A percentile compares a stretch with the other conserved stretches of the same genome.
Evolutionary conservation across 2,888 invertebrate species (phyloP).

Genomic region (Cinara cedri): DNA sequence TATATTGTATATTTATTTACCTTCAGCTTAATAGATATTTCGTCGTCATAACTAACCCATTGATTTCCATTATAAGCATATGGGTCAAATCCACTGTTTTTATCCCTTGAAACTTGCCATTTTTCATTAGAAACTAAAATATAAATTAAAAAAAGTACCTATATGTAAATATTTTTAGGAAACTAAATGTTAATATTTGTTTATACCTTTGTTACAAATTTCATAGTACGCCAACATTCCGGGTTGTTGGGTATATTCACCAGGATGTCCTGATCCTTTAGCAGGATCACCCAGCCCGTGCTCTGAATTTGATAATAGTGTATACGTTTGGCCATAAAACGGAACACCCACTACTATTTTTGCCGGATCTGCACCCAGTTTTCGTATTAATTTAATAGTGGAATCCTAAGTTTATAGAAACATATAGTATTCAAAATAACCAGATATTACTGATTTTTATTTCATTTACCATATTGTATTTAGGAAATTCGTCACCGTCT

Average conservation of each 20-base stretch:
- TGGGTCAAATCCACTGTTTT: constrained; percentile 71
- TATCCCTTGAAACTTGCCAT: constrained; percentile 71
- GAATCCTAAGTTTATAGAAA: constrained; percentile 48
- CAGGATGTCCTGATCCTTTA: constrained; percentile 71
- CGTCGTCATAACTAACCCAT: constrained; percentile 90
- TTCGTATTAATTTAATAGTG: constrained; percentile 42
- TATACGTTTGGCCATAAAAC: constrained; percentile 87
- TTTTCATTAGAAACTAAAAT: constrained; percentile 69
- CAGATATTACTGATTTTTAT: neutral
- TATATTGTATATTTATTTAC: constrained; percentile 62
- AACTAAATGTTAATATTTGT: neutral
- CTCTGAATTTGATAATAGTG: constrained; percentile 64
- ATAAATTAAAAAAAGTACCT: neutral
- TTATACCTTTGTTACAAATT: constrained; percentile 65
- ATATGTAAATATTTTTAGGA: neutral
- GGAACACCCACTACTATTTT: constrained; percentile 83
- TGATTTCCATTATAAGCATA: constrained; percentile 80
- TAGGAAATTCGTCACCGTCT: constrained; percentile 72
- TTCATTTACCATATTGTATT: constrained; percentile 76
- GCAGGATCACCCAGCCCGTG: constrained; percentile 70
- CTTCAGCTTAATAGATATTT: constrained; percentile 76
- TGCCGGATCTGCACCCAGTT: constrained; percentile 73
- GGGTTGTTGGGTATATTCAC: constrained; percentile 70
- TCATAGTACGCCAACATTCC: constrained; percentile 78
- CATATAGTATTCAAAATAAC: neutral